Conservation (phyloP, 2,113 vertebrate genomes). For the Oriolus oriolus region DNA sequence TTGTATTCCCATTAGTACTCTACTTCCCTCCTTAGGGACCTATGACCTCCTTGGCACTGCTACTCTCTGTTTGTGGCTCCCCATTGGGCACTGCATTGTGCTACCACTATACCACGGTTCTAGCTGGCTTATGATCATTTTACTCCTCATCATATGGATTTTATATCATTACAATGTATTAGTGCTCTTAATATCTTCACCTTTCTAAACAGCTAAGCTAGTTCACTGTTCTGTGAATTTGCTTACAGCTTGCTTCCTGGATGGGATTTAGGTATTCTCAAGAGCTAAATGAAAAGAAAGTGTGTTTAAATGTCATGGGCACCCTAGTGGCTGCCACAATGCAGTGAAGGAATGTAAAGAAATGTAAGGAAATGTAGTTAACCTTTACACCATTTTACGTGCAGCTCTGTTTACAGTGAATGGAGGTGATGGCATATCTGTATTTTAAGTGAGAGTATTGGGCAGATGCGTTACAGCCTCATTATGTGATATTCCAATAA, state of each 20-base stretch:
- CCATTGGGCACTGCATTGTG: background rate
- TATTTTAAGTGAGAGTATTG: background rate
- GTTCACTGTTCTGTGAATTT: background rate
- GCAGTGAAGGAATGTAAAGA: background rate
- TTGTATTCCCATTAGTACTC: background rate
- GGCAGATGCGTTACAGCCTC: background rate
- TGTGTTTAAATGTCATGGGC: background rate
- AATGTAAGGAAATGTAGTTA: background rate
- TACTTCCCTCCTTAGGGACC: background rate
- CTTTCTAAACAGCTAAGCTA: background rate
- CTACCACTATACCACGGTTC: background rate
- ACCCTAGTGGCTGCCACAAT: background rate
- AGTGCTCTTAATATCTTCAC: background rate
- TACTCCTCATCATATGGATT: background rate
- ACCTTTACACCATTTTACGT: background rate
- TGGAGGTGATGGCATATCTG: background rate
- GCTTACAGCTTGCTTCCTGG: background rate
- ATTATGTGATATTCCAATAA: background rate
- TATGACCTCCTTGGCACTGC: background rate
- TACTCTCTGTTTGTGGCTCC: background rate
- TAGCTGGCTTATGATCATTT: background rate
- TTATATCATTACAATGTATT: background rate
- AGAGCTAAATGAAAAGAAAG: background rate
- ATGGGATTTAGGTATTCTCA: background rate
- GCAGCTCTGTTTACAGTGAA: background rate